Evolutionary conservation across 1,140 invertebrate genomes (phyloP), one percentile per base, ranked within the genome.

Genomic region (Philaenus spumarius): DNA sequence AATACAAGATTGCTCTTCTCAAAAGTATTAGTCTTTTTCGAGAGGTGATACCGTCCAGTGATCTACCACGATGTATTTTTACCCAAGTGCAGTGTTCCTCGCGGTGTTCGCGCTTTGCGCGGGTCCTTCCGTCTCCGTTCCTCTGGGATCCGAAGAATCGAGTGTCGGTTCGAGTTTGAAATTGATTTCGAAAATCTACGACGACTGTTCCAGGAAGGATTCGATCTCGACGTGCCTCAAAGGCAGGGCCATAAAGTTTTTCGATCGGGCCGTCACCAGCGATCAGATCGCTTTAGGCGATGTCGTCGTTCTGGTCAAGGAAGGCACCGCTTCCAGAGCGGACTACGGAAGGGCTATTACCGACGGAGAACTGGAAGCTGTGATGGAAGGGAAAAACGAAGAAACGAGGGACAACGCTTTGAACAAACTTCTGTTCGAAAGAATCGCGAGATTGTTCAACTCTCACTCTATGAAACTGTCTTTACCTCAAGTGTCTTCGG

Each of bases 381-480:
- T 73, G 1, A 62, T 87, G 20, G 82, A 84, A 0, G 75, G 83
- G 35, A 80, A 77, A 26, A 66, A 73, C 15, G 80, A 81, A 17
- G 81, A 77, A 30, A 65, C 67, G 1, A 80, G 81, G 58, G 84
- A 89, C 24, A 79, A 80, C 37, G 73, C 80, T 1, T 71, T 91
- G 9, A 82, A 83, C 24, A 76, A 78, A 14, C 80, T 89, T 70
- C 72, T 91, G 1, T 78, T 85, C 67, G 85, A 90, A 40, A 78
- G 82, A 40, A 69, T 89, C 1, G 79, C 84, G 2, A 73, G 80
- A 50, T 81, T 90, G 61, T 79, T 89, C 65, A 86, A 84, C 60
- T 82, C 82, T 0, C 85, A 87, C 64, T 84, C 82, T 23, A 68
- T 91, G n/a, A 84, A 87, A 66, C 75, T 90, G 39, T 81, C 81